A percentile compares a stretch with the other conserved stretches of the same genome.
phyloP scores from a whole-genome alignment of 2,797 vertebrate genomes.

The Pseudotriccus pelzelni region DNA sequence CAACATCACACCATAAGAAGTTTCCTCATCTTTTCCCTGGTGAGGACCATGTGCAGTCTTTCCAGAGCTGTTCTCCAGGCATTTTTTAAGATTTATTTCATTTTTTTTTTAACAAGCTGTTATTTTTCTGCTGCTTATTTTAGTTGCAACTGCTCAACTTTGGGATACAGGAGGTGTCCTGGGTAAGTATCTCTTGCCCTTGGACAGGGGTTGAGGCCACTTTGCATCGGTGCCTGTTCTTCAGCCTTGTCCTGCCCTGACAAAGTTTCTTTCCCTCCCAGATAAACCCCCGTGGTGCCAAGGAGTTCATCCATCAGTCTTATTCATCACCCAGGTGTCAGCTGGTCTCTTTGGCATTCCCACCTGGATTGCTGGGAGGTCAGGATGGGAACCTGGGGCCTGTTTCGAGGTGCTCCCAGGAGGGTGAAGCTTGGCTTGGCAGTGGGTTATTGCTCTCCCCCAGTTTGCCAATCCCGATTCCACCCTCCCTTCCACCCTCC shows the following conservation, averaged over 20 bases:
- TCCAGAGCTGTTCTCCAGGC: not conserved
- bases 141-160: not conserved
- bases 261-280: not conserved
- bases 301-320: not conserved
- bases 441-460: not conserved
- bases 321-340: not conserved
- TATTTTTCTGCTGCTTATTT: not conserved
- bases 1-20: not conserved
- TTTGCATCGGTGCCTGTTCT: not conserved
- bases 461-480: not conserved
- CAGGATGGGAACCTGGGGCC: not conserved
- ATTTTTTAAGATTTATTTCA: not conserved
- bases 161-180: not conserved
- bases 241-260: not conserved
- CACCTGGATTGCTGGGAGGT: not conserved
- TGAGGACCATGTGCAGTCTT: not conserved
- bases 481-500: not conserved
- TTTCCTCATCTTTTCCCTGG: not conserved
- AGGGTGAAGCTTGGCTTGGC: not conserved
- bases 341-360: not conserved
- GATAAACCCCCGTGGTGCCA: not conserved
- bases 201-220: not conserved
- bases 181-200: not conserved
- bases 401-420: not conserved
- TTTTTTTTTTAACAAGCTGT: not conserved